Base-by-base conservation (phyloP, 2,113 vertebrate genomes). In the Calidris pugnax region DNA sequence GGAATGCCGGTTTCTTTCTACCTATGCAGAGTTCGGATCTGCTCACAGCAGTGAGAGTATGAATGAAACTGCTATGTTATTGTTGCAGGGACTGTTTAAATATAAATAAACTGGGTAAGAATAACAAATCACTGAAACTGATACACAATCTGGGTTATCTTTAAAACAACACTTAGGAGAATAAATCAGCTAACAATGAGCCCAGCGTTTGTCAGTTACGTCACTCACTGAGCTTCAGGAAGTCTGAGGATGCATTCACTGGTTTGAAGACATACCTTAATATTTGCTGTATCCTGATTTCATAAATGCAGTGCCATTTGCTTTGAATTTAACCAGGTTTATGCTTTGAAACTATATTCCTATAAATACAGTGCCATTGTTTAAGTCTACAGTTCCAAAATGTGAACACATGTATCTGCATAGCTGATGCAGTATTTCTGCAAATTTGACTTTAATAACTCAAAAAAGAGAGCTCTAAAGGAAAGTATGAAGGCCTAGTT, bases 311-410 rank as follows among this genome's bases (percentile, higher is more conserved):
- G 64, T 81, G 41, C 18, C 18, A 53, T 87, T 91, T 82, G 32
- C 32, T 91, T 93, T 83, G 79, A 33, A 62, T 89, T 89, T 89
- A 73, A 39, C 26, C 45, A 64, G 30, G 20, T 47, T 84, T 82
- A 51, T 86, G 60, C 56, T 78, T 82, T 77, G 56, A 67, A 55
- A 67, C 57, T 66, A 30, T 47, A 77, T 74, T 87, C 39, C 18
- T 3, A 0, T 85, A 15, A 85, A 35, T 48, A 47, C 68, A 64
- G 8, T 68, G 39, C 20, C 18, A 6, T 22, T 76, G 19, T 64
- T 80, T 73, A 41, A 32, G 15, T 39, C 45, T 53, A 62, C 24
- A 43, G 14, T 73, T 89, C 72, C 37, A 66, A 35, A n/a, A 6
- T 51, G 19, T 68, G 53, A 83, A 56, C 12, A 8, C 24, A 2